Evolutionary conservation across 2,113 vertebrate species (phyloP), one percentile per base, ranked within the genome.

Genomic region (Trichechus manatus): DNA sequence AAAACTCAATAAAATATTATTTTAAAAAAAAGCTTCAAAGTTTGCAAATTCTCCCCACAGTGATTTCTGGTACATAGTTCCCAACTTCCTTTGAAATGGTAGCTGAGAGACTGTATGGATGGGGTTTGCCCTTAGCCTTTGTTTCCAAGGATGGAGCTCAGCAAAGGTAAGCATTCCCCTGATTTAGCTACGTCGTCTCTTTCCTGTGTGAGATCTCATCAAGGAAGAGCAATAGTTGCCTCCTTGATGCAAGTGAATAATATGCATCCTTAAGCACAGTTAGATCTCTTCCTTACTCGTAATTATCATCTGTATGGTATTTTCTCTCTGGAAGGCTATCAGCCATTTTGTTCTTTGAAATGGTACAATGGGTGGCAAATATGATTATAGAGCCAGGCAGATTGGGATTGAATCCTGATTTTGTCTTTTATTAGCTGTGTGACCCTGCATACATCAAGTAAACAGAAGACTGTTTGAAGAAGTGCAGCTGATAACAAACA

Each of bases 281-380:
- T 77, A 9, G 27, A 23, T 81, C 3, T 84, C 74, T 87, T 44
- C 47, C 36, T 79, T 31, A 25, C 72, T 88, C 83, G 68, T 89
- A 39, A 23, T 86, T 87, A 59, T 87, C 10, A 59, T 87, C 10
- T 39, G 61, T 66, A 13, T 93, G 44, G 25, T n/a, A 47, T 85
- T 89, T 92, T 92, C 39, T 92, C 20, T 93, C 33, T 63, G 61
- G 70, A 93, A 82, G 66, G 56, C 81, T 81, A 85, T 29, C 6
- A 93, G 23, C 36, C 11, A 39, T 61, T 78, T 95, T 87, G n/a
- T 86, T 92, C 63, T 74, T 95, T 83, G 59, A 87, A 93, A 14
- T 75, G 27, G 29, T 70, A 31, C 53, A 70, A 68, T 82, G n/a
- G 47, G 36, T 72, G 27, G 3, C 78, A 93, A 82, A 27, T 91